phyloP scores from a whole-genome alignment of 1,140 invertebrate species.

The Nasonia giraulti region DNA sequence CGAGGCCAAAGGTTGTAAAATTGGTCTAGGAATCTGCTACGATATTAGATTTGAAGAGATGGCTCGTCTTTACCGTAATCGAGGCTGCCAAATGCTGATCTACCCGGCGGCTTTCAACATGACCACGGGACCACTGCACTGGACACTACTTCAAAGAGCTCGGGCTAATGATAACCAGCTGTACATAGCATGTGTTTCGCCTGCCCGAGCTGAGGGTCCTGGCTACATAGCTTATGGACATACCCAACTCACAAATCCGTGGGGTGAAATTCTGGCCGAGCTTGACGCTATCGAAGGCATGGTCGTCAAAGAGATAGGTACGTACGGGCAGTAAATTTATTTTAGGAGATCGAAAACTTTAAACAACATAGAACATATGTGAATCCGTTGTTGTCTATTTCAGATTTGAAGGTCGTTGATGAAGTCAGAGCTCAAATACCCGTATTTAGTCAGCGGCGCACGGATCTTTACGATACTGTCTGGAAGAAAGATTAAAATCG shows the following conservation, averaged over 20 bases:
- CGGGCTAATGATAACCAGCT: slow-evolving; percentile 93
- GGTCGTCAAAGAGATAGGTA: slow-evolving; percentile 85
- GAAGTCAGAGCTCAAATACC: slow-evolving; percentile 89
- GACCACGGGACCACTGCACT: slow-evolving; percentile 95
- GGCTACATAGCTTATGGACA: slow-evolving; percentile 94
- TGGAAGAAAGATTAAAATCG: slow-evolving; percentile 49
- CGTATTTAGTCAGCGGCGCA: slow-evolving; percentile 83
- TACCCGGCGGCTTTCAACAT: slow-evolving; percentile 97
- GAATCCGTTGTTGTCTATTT: slow-evolving; percentile 45
- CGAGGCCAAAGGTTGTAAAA: slow-evolving; percentile 82
- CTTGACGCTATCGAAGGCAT: slow-evolving; percentile 83
- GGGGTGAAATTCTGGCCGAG: slow-evolving; percentile 86
- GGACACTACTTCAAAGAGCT: slow-evolving; percentile 87
- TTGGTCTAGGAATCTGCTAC: slow-evolving; percentile 96
- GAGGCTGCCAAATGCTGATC: slow-evolving; percentile 87
- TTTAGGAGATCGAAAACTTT: background rate
- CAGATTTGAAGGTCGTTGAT: slow-evolving; percentile 84
- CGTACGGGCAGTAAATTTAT: slow-evolving; percentile 37
- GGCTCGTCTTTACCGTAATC: slow-evolving; percentile 86
- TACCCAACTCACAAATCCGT: slow-evolving; percentile 89
- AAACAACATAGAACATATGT: background rate
- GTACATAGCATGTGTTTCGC: slow-evolving; percentile 83
- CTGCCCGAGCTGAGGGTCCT: slow-evolving; percentile 82
- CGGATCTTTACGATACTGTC: slow-evolving; percentile 86
- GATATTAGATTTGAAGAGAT: slow-evolving; percentile 95